Conservation (phyloP, 2,113 vertebrate genomes). For the Paramisgurnus dabryanus region DNA sequence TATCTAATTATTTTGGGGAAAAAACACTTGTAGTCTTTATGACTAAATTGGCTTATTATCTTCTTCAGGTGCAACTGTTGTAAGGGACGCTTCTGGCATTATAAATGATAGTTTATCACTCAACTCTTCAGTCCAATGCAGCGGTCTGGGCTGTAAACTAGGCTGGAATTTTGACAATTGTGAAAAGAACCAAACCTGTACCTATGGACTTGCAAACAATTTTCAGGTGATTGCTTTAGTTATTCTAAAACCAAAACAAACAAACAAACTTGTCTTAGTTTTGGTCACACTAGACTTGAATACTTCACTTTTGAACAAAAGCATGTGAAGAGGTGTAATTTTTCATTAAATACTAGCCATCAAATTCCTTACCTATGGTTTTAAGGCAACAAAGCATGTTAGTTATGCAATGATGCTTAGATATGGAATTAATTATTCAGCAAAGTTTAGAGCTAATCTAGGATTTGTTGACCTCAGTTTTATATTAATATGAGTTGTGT, state of each 20-base stretch:
- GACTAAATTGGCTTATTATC: background rate
- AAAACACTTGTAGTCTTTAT: no score
- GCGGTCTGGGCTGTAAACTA: conserved; percentile 62
- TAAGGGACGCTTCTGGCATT: conserved; percentile 74
- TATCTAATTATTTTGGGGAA: background rate
- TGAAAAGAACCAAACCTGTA: conserved; percentile 56
- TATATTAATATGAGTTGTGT: no score
- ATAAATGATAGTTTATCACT: conserved; percentile 58
- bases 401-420: no score
- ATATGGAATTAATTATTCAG: no score
- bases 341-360: no score
- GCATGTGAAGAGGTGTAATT: no score
- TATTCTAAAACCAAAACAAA: background rate
- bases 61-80: conserved; percentile 64
- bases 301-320: no score
- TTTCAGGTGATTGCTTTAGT: conserved; percentile 58
- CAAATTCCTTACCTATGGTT: no score
- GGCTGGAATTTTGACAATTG: conserved; percentile 77
- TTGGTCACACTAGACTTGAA: background rate
- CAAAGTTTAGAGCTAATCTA: no score
- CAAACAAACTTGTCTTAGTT: background rate
- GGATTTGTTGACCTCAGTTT: no score
- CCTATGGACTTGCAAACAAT: conserved; percentile 67
- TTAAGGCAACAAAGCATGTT: no score
- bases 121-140: conserved; percentile 61